phyloP scores from a whole-genome alignment of 2,113 vertebrate genomes.

The Piprites chloris region DNA sequence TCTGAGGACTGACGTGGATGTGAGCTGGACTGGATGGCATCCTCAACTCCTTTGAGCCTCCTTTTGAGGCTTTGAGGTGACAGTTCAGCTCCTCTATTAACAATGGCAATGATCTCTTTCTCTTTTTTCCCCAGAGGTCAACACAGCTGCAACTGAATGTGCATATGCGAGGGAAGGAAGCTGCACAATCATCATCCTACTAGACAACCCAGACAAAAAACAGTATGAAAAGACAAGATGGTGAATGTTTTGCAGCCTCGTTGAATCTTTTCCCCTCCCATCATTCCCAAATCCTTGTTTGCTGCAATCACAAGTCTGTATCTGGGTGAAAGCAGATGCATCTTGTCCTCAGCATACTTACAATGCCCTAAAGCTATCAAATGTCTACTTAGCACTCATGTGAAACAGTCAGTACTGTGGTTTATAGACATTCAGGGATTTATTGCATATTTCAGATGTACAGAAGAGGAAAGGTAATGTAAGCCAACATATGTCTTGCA shows the following conservation, averaged over 20 bases:
- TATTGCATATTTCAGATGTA: not conserved
- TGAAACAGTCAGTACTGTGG: accelerated
- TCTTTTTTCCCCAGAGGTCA: not conserved
- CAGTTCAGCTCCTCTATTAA: not conserved
- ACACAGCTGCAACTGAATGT: not conserved
- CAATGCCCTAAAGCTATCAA: not conserved
- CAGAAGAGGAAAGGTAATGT: not conserved
- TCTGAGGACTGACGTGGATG: not conserved
- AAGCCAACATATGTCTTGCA: not conserved
- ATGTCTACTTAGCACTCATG: not conserved
- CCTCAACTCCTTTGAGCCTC: not conserved
- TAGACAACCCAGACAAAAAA: not conserved
- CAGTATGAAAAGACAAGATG: not conserved
- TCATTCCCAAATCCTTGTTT: not conserved
- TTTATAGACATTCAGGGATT: not conserved
- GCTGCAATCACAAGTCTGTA: not conserved
- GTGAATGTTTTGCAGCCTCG: not conserved
- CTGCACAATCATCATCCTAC: too few species aligned
- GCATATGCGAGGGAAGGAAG: not conserved
- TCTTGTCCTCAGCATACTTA: not conserved
- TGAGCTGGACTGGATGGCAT: not conserved
- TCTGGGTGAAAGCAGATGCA: not conserved
- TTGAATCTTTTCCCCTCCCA: not conserved
- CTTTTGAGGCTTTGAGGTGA: not conserved
- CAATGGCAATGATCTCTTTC: not conserved